A percentile compares a stretch with the other conserved stretches of the same genome.
phyloP scores from a whole-genome alignment of 2,113 vertebrate species.

The Chaenocephalus aceratus region DNA sequence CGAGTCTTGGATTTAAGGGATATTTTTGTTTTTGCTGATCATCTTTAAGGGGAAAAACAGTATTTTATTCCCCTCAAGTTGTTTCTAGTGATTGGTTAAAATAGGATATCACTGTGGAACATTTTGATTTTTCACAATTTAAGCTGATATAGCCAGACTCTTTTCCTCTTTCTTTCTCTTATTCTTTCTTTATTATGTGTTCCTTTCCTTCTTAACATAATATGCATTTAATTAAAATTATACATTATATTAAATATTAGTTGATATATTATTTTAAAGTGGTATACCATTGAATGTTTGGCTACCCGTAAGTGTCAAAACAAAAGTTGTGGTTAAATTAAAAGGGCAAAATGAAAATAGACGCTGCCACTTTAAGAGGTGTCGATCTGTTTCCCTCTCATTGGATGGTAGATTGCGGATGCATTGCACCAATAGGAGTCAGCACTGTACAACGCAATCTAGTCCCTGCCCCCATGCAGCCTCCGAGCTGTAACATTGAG shows the following conservation, averaged over 20 bases:
- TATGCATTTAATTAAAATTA: no score
- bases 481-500: slow-evolving; percentile 66
- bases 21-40: no score
- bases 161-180: no score
- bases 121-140: no score
- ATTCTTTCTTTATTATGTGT: no score
- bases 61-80: no score
- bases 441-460: slow-evolving; percentile 81
- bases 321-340: no score
- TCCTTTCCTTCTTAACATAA: no score
- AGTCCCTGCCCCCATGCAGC: slow-evolving; percentile 80
- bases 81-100: not conserved
- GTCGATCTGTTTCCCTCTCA: slow-evolving; percentile 37
- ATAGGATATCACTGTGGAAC: no score
- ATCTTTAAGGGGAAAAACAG: no score
- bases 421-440: slow-evolving; percentile 80
- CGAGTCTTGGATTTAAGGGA: not conserved
- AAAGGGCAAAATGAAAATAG: not conserved
- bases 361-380: slow-evolving; percentile 49
- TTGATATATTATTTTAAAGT: not conserved
- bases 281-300: fast-evolving
- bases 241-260: no score
- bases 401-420: slow-evolving; percentile 67
- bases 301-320: not conserved
- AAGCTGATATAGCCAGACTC: no score